Evolutionary conservation across 2,888 invertebrate genomes (phyloP), one percentile per base, ranked within the genome.

Genomic region (Galeopsomyia nigrocyanea): DNA sequence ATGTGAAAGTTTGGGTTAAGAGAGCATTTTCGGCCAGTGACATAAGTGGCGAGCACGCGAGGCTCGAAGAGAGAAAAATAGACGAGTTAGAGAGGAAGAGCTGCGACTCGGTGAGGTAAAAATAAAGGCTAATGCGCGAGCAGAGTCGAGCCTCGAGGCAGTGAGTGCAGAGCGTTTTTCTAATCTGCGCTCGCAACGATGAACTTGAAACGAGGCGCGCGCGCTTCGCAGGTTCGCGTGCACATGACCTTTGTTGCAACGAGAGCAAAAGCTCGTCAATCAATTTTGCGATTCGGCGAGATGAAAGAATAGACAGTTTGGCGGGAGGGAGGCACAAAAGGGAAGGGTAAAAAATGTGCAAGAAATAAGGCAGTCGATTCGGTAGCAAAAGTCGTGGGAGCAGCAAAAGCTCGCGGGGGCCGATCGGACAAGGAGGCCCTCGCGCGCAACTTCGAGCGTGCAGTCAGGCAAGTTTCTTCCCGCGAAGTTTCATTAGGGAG

Each of bases 401-500:
- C 26, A 10, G 39, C 39, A 39, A 39, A 39, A 39, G 39, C 39
- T 39, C 39, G n/a, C n/a, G n/a, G n/a, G n/a, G 39, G 13, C 10
- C 13, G 7, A 39, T 10, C 39, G 16, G 21, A 39, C n/a, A 47
- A n/a, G 66, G 50, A 63, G 68, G 49, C 53, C 69, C 68, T 68
- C 60, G 53, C 49, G 60, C 65, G 74, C 71, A 67, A n/a, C 26
- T 39, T 39, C 10, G 39, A 13, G 10, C 13, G 39, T 10, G 39
- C 39, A 39, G 39, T 39, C 68, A 67, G 70, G 77, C 76, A 80
- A 80, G 73, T 79, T 80, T 79, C 79, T 77, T 75, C 69, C 46
- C 63, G 73, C 70, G 77, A 82, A 82, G 78, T 83, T 82, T 82
- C 80, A 80, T 83, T 82, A 82, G 79, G 13, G 7, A 77, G 73